Evolutionary conservation across 2,888 invertebrate species (phyloP).

Genomic region (Leptinotarsa peninsularis): DNA sequence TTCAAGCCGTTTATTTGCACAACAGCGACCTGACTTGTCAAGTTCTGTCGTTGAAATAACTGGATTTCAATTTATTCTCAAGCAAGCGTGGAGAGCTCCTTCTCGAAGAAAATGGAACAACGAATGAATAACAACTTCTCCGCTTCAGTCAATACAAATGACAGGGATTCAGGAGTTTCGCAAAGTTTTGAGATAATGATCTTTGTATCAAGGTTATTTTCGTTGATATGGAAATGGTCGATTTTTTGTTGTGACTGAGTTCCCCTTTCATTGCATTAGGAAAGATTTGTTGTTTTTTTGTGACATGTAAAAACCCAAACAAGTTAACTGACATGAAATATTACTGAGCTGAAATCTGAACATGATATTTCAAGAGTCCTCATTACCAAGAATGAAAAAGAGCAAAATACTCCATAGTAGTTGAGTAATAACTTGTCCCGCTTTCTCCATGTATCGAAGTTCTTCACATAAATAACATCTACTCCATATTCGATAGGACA

Average conservation of each 20-base stretch:
- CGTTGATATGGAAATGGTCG: neutral
- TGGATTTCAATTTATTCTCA: conserved; percentile 49
- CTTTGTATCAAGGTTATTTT: conserved; percentile 8
- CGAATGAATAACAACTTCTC: conserved; percentile 41
- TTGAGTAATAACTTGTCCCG: no score
- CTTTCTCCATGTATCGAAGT: no score
- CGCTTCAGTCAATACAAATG: conserved; percentile 36
- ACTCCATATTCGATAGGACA: no score
- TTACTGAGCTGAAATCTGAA: no score
- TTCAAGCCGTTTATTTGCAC: conserved; percentile 49
- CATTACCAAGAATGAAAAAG: no score
- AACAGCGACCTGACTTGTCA: conserved; percentile 45
- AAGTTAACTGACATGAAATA: no score
- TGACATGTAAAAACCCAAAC: no score
- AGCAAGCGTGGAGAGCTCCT: conserved; percentile 35
- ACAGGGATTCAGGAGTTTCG: neutral
- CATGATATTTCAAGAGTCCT: no score
- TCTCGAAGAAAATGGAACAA: conserved; percentile 37
- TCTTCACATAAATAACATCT: no score
- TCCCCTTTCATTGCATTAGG: neutral
- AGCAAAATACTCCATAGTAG: no score
- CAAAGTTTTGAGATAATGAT: conserved; percentile 14
- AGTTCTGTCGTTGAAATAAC: conserved; percentile 48
- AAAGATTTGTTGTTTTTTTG: neutral
- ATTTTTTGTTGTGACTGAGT: neutral